phyloP scores from a whole-genome alignment of 2,113 vertebrate genomes.

The Dendrocopos noguchii region DNA sequence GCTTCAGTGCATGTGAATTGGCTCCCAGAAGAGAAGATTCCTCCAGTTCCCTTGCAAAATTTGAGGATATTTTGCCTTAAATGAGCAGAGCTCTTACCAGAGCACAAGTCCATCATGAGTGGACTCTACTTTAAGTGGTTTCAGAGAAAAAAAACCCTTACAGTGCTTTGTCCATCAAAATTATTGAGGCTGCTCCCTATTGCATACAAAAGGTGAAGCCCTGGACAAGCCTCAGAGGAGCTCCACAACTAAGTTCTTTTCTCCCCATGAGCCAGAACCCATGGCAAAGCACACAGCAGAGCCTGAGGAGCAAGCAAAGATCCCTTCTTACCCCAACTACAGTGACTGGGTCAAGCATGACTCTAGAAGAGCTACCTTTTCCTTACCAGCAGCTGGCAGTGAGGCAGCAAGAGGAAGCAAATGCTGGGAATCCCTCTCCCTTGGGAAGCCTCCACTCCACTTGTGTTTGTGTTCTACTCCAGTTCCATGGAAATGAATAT shows the following conservation, averaged over 20 bases:
- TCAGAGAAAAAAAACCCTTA: neutral
- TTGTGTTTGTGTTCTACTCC: neutral
- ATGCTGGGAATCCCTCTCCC: neutral
- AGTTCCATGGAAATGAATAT: constrained; percentile 13
- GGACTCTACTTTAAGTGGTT: neutral
- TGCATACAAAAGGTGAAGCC: neutral
- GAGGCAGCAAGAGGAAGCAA: neutral
- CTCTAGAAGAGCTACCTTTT: neutral
- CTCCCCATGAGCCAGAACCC: neutral
- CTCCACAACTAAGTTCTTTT: neutral
- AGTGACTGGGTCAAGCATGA: neutral
- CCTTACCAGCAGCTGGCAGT: neutral
- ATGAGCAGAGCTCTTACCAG: neutral
- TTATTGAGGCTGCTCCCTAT: neutral
- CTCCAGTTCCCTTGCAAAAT: neutral
- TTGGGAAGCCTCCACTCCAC: neutral
- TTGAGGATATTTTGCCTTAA: neutral
- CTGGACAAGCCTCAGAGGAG: neutral
- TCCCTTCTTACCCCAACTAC: neutral
- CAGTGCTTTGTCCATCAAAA: neutral
- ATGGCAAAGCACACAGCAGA: neutral
- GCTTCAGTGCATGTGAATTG: neutral
- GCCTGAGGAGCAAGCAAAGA: neutral
- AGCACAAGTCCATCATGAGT: neutral
- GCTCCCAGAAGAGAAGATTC: neutral